Evolutionary conservation across 2,888 invertebrate genomes (phyloP).

Genomic region (Teinopalpus imperialis): DNA sequence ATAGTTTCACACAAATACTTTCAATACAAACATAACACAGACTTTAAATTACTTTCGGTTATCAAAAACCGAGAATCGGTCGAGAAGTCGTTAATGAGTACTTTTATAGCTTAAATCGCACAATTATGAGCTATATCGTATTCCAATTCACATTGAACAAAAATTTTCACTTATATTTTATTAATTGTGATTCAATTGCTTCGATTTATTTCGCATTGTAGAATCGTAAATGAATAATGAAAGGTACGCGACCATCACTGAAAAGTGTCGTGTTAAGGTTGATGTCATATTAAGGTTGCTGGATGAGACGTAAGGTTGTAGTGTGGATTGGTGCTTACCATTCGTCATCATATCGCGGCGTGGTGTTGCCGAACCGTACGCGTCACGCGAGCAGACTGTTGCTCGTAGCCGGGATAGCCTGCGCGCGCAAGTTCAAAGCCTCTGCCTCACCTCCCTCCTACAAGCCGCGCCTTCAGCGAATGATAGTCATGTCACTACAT

Average conservation of each 20-base stretch:
- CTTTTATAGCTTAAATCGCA: too few species aligned
- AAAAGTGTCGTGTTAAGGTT: slow-evolving; percentile 36
- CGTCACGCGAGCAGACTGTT: slow-evolving; percentile 78
- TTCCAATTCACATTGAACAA: background rate
- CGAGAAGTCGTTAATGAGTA: too few species aligned
- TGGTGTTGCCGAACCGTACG: slow-evolving; percentile 53
- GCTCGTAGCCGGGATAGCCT: slow-evolving; percentile 65
- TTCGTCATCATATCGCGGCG: slow-evolving; percentile 65
- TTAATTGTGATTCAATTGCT: background rate
- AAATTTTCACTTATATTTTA: slow-evolving; percentile 29
- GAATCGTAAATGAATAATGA: slow-evolving; percentile 68
- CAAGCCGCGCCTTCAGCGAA: slow-evolving; percentile 27
- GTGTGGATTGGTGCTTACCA: slow-evolving; percentile 63
- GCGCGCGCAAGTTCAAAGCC: slow-evolving; percentile 56
- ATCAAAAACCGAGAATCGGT: too few species aligned
- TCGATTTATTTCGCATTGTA: slow-evolving; percentile 36
- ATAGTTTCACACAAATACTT: slow-evolving; percentile 1
- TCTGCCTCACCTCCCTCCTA: slow-evolving; percentile 36
- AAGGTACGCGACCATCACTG: slow-evolving; percentile 57
- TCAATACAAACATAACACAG: background rate
- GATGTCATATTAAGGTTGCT: slow-evolving; percentile 24
- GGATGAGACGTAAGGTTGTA: slow-evolving; percentile 26
- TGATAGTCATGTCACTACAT: slow-evolving; percentile 39
- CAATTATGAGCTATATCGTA: too few species aligned
- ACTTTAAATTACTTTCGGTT: too few species aligned